Percentiles rank a stretch among this genome's conserved stretches.
These are phyloP conservation scores for Silvanus unidentatus DNA, from an alignment of 2,888 invertebrate genomes.

Conservation along the genomic window DNA sequence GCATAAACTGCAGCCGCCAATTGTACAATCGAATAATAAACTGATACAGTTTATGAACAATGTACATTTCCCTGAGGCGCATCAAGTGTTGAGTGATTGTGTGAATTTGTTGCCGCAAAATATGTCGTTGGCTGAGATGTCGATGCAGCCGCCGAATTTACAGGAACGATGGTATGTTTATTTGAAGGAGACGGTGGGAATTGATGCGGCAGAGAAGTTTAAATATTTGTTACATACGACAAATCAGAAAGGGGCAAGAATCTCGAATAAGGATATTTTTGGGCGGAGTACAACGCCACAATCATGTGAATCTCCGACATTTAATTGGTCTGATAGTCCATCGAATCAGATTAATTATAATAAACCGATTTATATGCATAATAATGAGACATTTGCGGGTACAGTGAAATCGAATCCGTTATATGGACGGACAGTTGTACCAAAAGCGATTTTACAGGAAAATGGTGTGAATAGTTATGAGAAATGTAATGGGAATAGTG, in stretches of 20 bases:
- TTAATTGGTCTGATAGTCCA: constrained; percentile 39
- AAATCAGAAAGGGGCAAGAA: constrained; percentile 31
- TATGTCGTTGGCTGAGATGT: constrained; percentile 54
- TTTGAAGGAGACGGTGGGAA: constrained; percentile 50
- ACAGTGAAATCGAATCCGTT: constrained; percentile 45
- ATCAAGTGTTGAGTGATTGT: constrained; percentile 35
- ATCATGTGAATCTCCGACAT: constrained; percentile 34
- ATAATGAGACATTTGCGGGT: constrained; percentile 5
- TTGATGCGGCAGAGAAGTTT: constrained; percentile 54
- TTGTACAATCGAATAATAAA: constrained; percentile 36
- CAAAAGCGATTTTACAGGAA: not conserved
- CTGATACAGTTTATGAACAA: constrained; percentile 55
- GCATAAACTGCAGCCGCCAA: not conserved
- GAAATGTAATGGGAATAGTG: constrained; percentile 21
- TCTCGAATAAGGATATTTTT: constrained; percentile 28
- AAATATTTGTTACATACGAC: constrained; percentile 39
- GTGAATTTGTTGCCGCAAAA: constrained; percentile 51
- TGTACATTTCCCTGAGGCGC: constrained; percentile 51
- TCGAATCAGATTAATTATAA: constrained; percentile 40
- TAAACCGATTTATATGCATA: constrained; percentile 39
- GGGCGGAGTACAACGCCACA: constrained; percentile 25
- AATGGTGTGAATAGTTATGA: not conserved
- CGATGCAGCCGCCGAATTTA: constrained; percentile 46
- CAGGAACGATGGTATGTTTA: constrained; percentile 52
- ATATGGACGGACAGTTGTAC: constrained; percentile 46